Percentiles rank a stretch among this genome's conserved stretches.
phyloP scores from a whole-genome alignment of 1,140 invertebrate genomes.

The Atta texana region DNA sequence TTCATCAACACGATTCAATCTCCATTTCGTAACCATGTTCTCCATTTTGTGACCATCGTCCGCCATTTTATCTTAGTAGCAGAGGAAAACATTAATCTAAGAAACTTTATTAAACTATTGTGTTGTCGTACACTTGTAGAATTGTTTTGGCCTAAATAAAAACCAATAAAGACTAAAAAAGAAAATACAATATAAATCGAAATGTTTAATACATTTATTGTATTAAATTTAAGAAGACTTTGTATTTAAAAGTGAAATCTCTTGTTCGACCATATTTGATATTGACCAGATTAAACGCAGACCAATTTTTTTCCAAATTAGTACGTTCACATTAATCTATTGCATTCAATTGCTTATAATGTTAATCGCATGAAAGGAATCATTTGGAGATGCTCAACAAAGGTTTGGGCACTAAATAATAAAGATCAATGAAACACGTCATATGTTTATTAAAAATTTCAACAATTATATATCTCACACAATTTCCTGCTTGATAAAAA shows the following conservation, averaged over 20 bases:
- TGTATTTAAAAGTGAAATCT: neutral
- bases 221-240: slow-evolving; percentile 3
- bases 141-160: neutral
- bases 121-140: neutral
- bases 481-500: slow-evolving; percentile 3
- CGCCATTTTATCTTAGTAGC: slow-evolving; percentile 75
- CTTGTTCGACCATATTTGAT: neutral
- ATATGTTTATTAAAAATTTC: slow-evolving; percentile 70
- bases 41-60: slow-evolving; percentile 75
- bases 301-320: neutral
- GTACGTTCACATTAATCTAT: neutral
- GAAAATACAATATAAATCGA: neutral
- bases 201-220: neutral
- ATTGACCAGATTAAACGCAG: neutral
- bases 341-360: neutral
- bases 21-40: slow-evolving; percentile 75
- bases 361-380: slow-evolving; percentile 26
- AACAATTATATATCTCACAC: slow-evolving; percentile 59
- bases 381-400: neutral
- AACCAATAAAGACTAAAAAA: neutral
- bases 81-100: slow-evolving; percentile 3
- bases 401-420: slow-evolving; percentile 60
- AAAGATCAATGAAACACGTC: slow-evolving; percentile 55
- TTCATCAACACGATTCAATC: slow-evolving; percentile 30
- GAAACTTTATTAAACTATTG: neutral